phyloP scores from a whole-genome alignment of 30 jellyfish, hydroid and myxozoan species.

The Hydractinia echinata region DNA sequence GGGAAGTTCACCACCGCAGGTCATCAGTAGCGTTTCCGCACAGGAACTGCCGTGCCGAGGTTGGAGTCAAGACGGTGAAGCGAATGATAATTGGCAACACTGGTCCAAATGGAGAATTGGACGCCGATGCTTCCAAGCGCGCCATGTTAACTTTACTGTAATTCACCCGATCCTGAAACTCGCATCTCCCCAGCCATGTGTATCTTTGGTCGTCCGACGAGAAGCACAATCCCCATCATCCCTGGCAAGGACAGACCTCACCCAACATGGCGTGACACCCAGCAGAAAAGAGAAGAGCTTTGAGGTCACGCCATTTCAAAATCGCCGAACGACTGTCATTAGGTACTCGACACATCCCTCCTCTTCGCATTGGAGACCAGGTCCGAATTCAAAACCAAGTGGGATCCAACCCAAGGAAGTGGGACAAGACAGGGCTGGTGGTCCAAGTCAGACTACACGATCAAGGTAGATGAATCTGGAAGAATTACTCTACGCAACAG shows the following conservation, averaged over 20 bases:
- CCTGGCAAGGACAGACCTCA: background rate
- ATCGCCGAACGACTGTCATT: conserved; percentile 30
- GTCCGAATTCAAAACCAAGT: conserved; percentile 41
- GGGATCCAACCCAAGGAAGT: conserved; percentile 28
- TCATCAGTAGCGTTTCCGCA: conserved; percentile 17
- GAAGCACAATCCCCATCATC: conserved; percentile 5
- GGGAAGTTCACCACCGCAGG: background rate
- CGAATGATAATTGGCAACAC: conserved; percentile 17
- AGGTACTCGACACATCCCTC: conserved; percentile 29
- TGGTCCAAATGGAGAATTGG: conserved; percentile 12
- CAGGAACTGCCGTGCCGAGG: conserved; percentile 15
- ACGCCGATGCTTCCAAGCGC: conserved; percentile 25
- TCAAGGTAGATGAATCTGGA: conserved; percentile 28
- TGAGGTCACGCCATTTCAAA: conserved; percentile 28
- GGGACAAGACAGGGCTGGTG: conserved; percentile 42
- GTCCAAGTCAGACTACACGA: conserved; percentile 25
- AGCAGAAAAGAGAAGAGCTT: conserved; percentile 38
- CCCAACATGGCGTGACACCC: conserved; percentile 43
- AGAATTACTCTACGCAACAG: conserved; percentile 25
- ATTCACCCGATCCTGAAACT: conserved; percentile 25
- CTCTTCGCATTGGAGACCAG: conserved; percentile 27
- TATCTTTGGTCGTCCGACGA: conserved; percentile 19
- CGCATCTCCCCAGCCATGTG: conserved; percentile 23
- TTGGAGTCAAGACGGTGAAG: conserved; percentile 21
- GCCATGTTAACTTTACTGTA: conserved; percentile 11